Evolutionary conservation across 2,888 invertebrate species (phyloP).

Genomic region (Unio pictorum): DNA sequence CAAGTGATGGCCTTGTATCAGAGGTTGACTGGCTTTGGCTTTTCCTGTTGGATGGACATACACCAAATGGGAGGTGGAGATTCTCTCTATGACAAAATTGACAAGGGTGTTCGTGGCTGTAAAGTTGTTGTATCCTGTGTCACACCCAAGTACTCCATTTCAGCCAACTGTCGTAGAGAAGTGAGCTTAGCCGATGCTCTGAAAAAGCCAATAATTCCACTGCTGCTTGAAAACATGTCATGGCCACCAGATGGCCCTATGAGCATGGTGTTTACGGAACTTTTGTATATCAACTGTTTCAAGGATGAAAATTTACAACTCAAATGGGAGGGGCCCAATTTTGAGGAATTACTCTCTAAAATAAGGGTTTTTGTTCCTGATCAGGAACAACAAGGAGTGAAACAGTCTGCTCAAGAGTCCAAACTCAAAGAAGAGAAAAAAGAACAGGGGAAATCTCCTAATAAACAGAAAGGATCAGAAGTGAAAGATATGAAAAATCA

Average conservation of each 20-base stretch:
- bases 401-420: no score
- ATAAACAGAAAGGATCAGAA: no score
- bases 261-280: slow-evolving; percentile 65
- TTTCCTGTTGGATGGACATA: slow-evolving; percentile 68
- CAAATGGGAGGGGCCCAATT: slow-evolving; percentile 49
- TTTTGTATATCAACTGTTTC: slow-evolving; percentile 61
- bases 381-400: no score
- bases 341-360: slow-evolving; percentile 47
- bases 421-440: no score
- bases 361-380: slow-evolving; percentile 9
- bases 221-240: slow-evolving; percentile 60
- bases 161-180: slow-evolving; percentile 68
- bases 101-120: slow-evolving; percentile 60
- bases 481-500: no score
- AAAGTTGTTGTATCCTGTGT: slow-evolving; percentile 63
- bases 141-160: slow-evolving; percentile 65
- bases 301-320: slow-evolving; percentile 38
- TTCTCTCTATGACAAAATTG: slow-evolving; percentile 69
- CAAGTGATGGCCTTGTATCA: slow-evolving; percentile 60
- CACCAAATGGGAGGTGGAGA: slow-evolving; percentile 70
- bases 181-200: slow-evolving; percentile 66
- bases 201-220: slow-evolving; percentile 65
- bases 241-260: slow-evolving; percentile 69
- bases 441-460: no score
- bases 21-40: slow-evolving; percentile 54